Evolutionary conservation across 2,113 vertebrate genomes (phyloP).

Genomic region (Rostratula benghalensis): DNA sequence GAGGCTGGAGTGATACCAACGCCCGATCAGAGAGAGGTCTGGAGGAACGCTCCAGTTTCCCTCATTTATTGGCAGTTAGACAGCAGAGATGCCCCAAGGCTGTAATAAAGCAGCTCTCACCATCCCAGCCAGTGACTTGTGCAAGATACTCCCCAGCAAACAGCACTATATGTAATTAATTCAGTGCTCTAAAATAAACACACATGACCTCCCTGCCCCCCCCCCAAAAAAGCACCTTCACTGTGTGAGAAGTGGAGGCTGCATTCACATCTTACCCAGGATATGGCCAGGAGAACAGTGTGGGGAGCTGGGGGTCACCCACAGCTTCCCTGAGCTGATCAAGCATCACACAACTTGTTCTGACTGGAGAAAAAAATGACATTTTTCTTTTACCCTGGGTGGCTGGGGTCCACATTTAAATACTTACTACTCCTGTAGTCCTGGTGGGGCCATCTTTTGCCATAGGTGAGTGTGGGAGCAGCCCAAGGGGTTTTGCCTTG

Average conservation of each 20-base stretch:
- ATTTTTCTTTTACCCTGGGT: background rate
- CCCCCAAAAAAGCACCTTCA: background rate
- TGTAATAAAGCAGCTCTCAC: background rate
- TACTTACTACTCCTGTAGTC: background rate
- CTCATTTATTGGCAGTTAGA: background rate
- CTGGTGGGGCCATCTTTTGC: background rate
- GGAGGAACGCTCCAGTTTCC: background rate
- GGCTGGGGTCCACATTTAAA: background rate
- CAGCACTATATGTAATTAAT: background rate
- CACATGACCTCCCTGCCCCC: background rate
- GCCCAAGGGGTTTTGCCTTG: background rate
- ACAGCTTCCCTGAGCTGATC: background rate
- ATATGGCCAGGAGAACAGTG: rapidly evolving
- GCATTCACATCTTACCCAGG: background rate
- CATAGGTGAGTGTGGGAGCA: background rate
- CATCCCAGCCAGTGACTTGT: background rate
- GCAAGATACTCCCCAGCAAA: background rate
- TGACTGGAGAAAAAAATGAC: background rate
- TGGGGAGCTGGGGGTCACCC: background rate
- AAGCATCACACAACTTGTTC: background rate
- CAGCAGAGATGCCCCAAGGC: background rate
- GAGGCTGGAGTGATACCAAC: background rate
- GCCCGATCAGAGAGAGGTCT: background rate
- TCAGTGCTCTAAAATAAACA: background rate
- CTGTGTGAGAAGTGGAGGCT: background rate